Conservation (phyloP, 2,888 invertebrate species). For the Cybosia mesomella region DNA sequence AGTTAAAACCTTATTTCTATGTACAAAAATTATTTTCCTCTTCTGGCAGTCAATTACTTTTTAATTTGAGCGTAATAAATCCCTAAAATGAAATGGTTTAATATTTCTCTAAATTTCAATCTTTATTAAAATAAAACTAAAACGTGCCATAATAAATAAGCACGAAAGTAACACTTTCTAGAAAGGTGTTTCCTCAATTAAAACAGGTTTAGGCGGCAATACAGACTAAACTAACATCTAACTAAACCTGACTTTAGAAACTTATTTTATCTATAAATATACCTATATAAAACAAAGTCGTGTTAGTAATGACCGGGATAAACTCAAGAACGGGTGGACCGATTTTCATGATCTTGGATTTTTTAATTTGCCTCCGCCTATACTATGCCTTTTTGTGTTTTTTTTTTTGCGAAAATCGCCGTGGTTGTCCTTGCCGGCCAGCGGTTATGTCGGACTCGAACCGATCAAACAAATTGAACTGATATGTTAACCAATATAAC, state of each 20-base stretch:
- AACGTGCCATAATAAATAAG: constrained; percentile 25
- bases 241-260: constrained; percentile 30
- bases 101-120: constrained; percentile 22
- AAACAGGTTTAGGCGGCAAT: constrained; percentile 43
- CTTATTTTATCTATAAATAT: background rate
- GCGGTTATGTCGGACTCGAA: no score
- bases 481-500: no score
- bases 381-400: no score
- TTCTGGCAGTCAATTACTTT: background rate
- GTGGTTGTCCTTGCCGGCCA: no score
- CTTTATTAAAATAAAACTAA: background rate
- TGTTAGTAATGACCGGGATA: no score
- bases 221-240: constrained; percentile 30
- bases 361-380: no score
- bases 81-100: background rate
- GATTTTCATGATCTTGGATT: no score
- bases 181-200: constrained; percentile 51
- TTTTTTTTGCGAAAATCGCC: no score
- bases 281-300: no score
- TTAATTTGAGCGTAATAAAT: no score
- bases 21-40: background rate
- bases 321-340: no score
- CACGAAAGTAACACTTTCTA: constrained; percentile 56
- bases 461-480: no score
- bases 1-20: background rate